Evolutionary conservation across 2,888 invertebrate genomes (phyloP), one percentile per base, ranked within the genome.

Genomic region (Ichneumon xanthorius): DNA sequence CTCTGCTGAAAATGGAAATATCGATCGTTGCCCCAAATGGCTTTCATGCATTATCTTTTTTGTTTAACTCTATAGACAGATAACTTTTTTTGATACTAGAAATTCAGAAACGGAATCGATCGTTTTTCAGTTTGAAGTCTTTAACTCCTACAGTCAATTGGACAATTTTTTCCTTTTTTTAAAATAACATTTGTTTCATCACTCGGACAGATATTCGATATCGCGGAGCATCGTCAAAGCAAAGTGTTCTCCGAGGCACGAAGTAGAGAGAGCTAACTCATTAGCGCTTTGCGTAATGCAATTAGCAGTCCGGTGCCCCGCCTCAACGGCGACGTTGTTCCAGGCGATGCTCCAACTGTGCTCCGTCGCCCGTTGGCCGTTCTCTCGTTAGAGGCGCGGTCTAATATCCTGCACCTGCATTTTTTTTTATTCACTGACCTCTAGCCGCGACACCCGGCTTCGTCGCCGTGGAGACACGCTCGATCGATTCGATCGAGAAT

Each of bases 271-370:
- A 58, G 19, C 83, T 67, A 80, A 88, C 86, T 88, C 85, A 88
- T 91, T 91, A 90, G 83, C 88, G 40, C 45, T 87, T 89, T 89
- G 88, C 87, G 88, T 88, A 89, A 90, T 85, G 86, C 87, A 90
- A 90, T 91, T 91, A 90, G 87, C 84, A 88, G 84, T 82, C 71
- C 65, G 70, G 81, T 70, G 82, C 84, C 77, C 73, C 75, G 53
- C 80, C 80, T 84, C 80, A 72, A 68, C 75, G 73, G 71, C 81
- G 82, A 81, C 79, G 82, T 85, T 65, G 58, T 68, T 71, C 19
- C 67, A 19, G 19, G 16, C 53, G 67, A 53, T 71, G 76, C 80
- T 73, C 37, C 45, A 65, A 11, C 9, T 3, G 9, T 1, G 9
- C 40, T 83, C 78, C 81, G 78, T 45, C 33, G 45, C 61, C 26